Evolutionary conservation across 2,888 invertebrate species (phyloP).

Genomic region (Keiferia lycopersicella): DNA sequence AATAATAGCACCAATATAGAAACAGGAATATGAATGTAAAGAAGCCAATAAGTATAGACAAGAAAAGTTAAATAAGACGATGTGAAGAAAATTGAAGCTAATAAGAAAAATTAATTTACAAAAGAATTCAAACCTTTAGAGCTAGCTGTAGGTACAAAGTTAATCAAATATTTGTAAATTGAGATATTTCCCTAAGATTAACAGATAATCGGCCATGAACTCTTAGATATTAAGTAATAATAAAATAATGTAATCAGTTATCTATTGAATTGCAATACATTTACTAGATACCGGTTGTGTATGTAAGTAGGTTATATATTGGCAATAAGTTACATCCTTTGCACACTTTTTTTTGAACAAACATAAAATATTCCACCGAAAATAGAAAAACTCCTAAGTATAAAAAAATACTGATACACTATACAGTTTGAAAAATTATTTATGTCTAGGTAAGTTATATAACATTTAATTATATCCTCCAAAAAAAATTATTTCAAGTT

Average conservation of each 20-base stretch:
- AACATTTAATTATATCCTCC: background rate
- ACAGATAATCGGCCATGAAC: conserved; percentile 25
- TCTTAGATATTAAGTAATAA: conserved; percentile 19
- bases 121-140: too few species aligned
- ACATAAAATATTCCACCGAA: background rate
- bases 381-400: background rate
- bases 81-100: too few species aligned
- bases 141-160: background rate
- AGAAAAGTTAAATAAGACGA: too few species aligned
- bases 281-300: background rate
- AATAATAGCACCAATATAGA: background rate
- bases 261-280: background rate
- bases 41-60: too few species aligned
- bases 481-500: too few species aligned
- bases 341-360: background rate
- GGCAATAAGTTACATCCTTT: background rate
- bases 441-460: too few species aligned
- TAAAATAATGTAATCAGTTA: conserved; percentile 1
- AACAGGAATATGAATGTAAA: too few species aligned
- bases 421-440: too few species aligned
- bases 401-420: too few species aligned
- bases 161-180: conserved; percentile 3
- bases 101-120: too few species aligned
- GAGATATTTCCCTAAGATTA: background rate
- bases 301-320: too few species aligned